Evolutionary conservation across 2,113 vertebrate species (phyloP).

Genomic region (Pachyramphus minor): DNA sequence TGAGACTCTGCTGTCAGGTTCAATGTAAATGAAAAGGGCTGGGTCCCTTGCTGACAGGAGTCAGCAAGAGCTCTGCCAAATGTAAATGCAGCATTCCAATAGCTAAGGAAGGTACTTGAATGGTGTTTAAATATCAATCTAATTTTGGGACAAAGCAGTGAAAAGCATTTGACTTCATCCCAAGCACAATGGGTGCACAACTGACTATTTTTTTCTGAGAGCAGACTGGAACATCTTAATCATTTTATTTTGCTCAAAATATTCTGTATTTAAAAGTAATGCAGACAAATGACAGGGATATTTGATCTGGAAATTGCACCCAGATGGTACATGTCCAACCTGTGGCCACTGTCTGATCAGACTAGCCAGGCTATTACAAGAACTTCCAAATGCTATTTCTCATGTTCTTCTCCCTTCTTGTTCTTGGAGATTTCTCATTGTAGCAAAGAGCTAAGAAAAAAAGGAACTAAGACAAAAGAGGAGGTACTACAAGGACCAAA

Average conservation of each 20-base stretch:
- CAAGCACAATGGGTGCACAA: not conserved
- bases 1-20: not conserved
- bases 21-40: not conserved
- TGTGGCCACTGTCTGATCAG: not conserved
- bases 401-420: not conserved
- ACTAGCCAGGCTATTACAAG: not conserved
- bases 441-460: not conserved
- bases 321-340: fast-evolving
- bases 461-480: not conserved
- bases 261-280: not conserved
- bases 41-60: not conserved
- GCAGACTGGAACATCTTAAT: not conserved
- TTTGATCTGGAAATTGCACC: not conserved
- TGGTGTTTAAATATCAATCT: not conserved
- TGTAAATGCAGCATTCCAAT: not conserved
- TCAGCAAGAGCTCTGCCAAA: not conserved
- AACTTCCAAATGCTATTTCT: not conserved
- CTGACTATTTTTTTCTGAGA: not conserved
- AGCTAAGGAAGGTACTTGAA: not conserved
- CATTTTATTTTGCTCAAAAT: not conserved
- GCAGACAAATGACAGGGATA: not conserved
- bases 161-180: not conserved
- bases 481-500: not conserved
- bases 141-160: not conserved
- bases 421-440: not conserved